Conservation (phyloP, 2,797 vertebrate species). For the Agapornis canus region DNA sequence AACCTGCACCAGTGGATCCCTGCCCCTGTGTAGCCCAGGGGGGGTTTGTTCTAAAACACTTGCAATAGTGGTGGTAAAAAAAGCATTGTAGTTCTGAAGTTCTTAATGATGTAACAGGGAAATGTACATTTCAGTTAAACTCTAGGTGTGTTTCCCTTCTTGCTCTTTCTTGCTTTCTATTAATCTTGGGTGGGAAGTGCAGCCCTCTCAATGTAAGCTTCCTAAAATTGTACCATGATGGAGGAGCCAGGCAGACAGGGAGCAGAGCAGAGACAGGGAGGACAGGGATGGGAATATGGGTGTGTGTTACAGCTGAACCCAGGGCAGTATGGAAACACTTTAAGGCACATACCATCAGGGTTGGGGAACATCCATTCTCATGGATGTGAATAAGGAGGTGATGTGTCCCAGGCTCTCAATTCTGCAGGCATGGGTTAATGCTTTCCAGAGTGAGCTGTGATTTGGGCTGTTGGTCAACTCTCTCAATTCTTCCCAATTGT, state of each 20-base stretch:
- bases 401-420: neutral
- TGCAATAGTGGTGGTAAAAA: neutral
- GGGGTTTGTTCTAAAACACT: neutral
- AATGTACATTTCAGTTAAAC: neutral
- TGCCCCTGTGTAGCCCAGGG: neutral
- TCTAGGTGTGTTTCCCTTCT: neutral
- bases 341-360: neutral
- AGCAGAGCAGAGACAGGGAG: neutral
- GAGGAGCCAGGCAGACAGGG: neutral
- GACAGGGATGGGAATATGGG: fast-evolving
- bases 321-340: neutral
- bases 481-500: neutral
- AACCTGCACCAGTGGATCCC: slow-evolving; percentile 49
- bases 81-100: fast-evolving
- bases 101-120: neutral
- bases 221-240: neutral
- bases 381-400: neutral
- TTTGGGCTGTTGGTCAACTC: neutral
- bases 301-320: neutral
- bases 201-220: neutral
- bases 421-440: fast-evolving
- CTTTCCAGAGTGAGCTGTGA: neutral
- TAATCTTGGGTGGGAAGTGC: neutral
- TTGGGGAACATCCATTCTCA: neutral
- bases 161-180: neutral